Conservation (phyloP, 2,888 invertebrate genomes). For the Acronicta aceris region DNA sequence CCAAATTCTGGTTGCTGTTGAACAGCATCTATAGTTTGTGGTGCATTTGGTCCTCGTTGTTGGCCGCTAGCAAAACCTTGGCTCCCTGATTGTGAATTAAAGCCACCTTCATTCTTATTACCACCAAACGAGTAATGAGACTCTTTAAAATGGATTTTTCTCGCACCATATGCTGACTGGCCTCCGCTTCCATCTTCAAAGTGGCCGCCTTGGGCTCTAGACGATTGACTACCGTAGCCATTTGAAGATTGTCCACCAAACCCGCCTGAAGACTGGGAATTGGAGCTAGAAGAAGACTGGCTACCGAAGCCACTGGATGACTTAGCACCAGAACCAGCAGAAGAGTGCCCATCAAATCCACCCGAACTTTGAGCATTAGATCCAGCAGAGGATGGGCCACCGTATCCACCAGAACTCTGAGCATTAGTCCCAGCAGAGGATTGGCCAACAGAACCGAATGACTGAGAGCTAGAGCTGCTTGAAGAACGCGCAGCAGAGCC, state of each 20-base stretch:
- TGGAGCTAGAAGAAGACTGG: conserved; percentile 13
- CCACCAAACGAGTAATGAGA: conserved; percentile 59
- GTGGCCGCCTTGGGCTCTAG: conserved; percentile 1
- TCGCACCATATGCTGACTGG: conserved; percentile 20
- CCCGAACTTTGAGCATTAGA: conserved; percentile 23
- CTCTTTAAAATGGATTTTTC: conserved; percentile 57
- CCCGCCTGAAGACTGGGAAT: conserved; percentile 14
- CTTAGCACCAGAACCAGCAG: conserved; percentile 14
- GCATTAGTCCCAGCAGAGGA: conserved; percentile 22
- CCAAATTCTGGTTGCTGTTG: conserved; percentile 26
- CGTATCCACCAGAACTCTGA: conserved; percentile 20
- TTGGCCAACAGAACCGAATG: conserved; percentile 28
- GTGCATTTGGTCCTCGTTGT: too few species aligned
- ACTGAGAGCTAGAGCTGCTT: conserved; percentile 42
- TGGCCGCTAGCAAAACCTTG: conserved; percentile 13
- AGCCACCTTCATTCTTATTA: conserved; percentile 29
- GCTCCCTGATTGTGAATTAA: conserved; percentile 26
- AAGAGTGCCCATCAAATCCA: conserved; percentile 13
- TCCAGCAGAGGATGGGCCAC: conserved; percentile 16
- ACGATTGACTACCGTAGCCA: conserved; percentile 9
- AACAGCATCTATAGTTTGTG: background rate
- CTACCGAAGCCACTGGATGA: conserved; percentile 16
- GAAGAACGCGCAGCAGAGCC: conserved; percentile 31
- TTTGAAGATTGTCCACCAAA: conserved; percentile 14
- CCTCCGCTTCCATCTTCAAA: conserved; percentile 13